These are phyloP conservation scores for Colossoma macropomum DNA, from an alignment of 2,113 vertebrate genomes.

Conservation along the genomic window DNA sequence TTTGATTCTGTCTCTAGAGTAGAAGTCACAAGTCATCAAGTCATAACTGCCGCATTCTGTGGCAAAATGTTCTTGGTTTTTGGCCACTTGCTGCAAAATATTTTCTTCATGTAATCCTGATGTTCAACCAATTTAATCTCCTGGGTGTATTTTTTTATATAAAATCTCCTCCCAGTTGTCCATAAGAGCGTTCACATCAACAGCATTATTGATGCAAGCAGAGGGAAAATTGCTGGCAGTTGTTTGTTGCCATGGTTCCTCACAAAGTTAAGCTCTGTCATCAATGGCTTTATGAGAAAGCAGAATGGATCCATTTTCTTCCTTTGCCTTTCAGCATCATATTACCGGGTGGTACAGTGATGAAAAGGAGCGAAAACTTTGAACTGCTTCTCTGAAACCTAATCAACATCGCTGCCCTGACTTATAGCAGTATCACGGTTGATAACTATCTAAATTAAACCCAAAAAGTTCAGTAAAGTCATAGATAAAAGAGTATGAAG, in stretches of 20 bases:
- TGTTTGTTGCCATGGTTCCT: conserved; percentile 54
- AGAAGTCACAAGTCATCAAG: background rate
- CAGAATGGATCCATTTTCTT: conserved; percentile 19
- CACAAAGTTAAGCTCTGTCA: conserved; percentile 44
- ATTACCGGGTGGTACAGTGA: conserved; percentile 19
- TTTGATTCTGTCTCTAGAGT: background rate
- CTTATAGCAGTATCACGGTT: background rate
- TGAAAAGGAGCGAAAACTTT: background rate
- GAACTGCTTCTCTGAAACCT: background rate
- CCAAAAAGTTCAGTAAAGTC: background rate
- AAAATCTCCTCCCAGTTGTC: background rate
- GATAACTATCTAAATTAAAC: background rate
- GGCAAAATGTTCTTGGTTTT: background rate
- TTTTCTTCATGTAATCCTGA: background rate
- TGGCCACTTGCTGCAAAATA: background rate
- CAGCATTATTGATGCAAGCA: conserved; percentile 11
- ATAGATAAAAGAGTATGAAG: background rate
- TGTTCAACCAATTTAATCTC: conserved; percentile 20
- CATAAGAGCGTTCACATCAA: background rate
- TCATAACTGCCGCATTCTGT: background rate
- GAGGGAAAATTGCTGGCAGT: conserved; percentile 19
- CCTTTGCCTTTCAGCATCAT: conserved; percentile 13
- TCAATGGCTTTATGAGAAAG: conserved; percentile 33
- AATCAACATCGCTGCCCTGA: background rate
- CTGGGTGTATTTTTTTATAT: background rate